Evolutionary conservation across 1,140 invertebrate species (phyloP).

Genomic region (Caerostris extrusa): DNA sequence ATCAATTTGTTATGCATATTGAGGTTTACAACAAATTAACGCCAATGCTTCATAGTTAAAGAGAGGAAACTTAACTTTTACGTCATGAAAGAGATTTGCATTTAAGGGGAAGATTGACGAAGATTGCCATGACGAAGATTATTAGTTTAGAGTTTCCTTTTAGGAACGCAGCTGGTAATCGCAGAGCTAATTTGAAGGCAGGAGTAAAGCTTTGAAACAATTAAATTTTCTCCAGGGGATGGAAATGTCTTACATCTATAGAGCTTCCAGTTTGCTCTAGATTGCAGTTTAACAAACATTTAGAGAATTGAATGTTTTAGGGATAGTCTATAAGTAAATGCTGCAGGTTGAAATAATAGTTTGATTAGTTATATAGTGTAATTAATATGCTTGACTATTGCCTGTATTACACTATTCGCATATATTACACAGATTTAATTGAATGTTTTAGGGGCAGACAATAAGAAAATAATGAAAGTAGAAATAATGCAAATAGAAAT

Average conservation of each 20-base stretch:
- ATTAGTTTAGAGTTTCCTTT: conserved; percentile 17
- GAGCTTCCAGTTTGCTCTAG: neutral
- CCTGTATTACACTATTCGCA: no score
- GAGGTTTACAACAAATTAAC: neutral
- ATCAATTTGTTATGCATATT: neutral
- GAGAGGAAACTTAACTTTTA: neutral
- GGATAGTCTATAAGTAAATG: no score
- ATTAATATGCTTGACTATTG: no score
- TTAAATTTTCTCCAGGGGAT: neutral
- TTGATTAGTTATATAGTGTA: no score
- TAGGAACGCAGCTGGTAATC: conserved; percentile 6
- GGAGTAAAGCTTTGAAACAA: neutral
- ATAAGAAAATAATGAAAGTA: no score
- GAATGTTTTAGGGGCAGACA: no score
- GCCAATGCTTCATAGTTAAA: neutral
- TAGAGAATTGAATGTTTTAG: no score
- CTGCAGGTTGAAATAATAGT: no score
- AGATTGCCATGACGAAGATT: neutral
- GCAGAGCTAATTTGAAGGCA: neutral
- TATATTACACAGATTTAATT: no score
- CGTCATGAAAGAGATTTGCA: neutral
- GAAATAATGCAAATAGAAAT: no score
- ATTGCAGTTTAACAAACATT: neutral
- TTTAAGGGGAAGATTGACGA: neutral
- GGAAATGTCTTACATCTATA: neutral